Base-by-base conservation (phyloP, 2,888 invertebrate genomes). In the Plebejus argus region DNA sequence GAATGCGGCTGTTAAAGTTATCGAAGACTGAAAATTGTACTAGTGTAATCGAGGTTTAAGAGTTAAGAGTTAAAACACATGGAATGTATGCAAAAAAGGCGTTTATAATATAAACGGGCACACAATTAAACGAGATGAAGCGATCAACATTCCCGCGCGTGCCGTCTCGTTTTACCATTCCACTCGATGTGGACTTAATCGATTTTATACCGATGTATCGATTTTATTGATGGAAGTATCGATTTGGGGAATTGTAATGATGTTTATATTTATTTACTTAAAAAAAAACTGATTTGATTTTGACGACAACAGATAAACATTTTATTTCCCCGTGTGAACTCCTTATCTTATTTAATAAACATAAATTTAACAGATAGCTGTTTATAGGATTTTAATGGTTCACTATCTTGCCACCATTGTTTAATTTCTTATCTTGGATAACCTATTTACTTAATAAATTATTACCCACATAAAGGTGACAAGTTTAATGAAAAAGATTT, bases 131-230 rank as follows among this genome's bases (percentile, higher is more conserved):
- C 28, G 74, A 77, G 70, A 77, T 77, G 53, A 77, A 77, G 77
- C 75, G 33, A 77, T 77, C 35, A 53, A 76, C 77, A 80, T 80
- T 78, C 80, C 78, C 56, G 78, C 79, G 76, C 80, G 78, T 79
- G 80, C 78, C 77, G 74, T 70, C 76, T 74, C 66, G 79, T 78
- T 77, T 72, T 77, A 75, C 70, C 78, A 71, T 75, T 78, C 70
- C 28, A 39, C 45, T 39, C 45, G 72, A 49, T 49, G 28, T 20
- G 28, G 15, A 53, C 49, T 74, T 74, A 53, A 74, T 74, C 74
- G 74, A 74, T 74, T 53, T 74, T 18, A 28, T 74, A 74, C 28
- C 74, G 74, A 74, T 74, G 28, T 28, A 53, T 76, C 49, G 28
- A 33, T 56, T 18, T 66, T 66, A 15, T 53, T 53, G 1, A 18